phyloP scores from a whole-genome alignment of 2,888 invertebrate genomes.

The Crocallis elinguaria region DNA sequence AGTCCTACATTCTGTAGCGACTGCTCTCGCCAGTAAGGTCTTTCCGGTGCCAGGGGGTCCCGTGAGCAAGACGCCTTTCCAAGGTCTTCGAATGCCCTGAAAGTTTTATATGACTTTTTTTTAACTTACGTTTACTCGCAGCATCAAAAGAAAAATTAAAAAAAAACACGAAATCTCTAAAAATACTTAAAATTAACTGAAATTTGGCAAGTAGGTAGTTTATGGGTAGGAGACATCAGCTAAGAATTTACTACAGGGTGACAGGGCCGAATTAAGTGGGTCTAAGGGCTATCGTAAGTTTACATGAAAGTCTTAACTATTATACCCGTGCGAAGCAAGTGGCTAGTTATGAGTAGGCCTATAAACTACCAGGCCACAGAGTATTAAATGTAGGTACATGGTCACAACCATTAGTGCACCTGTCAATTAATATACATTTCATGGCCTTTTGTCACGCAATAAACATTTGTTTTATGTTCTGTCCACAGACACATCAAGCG shows the following conservation, averaged over 20 bases:
- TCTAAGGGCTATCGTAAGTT: no score
- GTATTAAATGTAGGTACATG: slow-evolving; percentile 6
- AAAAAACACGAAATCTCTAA: no score
- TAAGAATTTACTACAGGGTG: no score
- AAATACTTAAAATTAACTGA: no score
- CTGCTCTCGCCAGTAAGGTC: slow-evolving; percentile 93
- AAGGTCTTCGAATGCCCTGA: slow-evolving; percentile 91
- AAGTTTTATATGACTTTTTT: no score
- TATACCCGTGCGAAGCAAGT: no score
- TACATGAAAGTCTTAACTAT: no score
- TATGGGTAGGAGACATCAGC: no score
- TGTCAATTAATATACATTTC: slow-evolving; percentile 9
- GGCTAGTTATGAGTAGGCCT: neutral
- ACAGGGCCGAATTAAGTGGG: no score
- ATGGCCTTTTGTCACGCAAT: neutral
- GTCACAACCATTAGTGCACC: slow-evolving; percentile 15
- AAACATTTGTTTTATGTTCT: neutral
- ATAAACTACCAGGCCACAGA: neutral
- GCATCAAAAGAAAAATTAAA: no score
- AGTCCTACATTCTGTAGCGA: slow-evolving; percentile 94
- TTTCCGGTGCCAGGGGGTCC: slow-evolving; percentile 92
- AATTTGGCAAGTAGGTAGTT: no score
- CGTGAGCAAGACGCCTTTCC: slow-evolving; percentile 90
- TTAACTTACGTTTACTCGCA: no score
- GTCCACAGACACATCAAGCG: neutral